A percentile compares a stretch with the other conserved stretches of the same genome.
Evolutionary conservation across 2,888 invertebrate species (phyloP).

Genomic region (Apodemia mormo): DNA sequence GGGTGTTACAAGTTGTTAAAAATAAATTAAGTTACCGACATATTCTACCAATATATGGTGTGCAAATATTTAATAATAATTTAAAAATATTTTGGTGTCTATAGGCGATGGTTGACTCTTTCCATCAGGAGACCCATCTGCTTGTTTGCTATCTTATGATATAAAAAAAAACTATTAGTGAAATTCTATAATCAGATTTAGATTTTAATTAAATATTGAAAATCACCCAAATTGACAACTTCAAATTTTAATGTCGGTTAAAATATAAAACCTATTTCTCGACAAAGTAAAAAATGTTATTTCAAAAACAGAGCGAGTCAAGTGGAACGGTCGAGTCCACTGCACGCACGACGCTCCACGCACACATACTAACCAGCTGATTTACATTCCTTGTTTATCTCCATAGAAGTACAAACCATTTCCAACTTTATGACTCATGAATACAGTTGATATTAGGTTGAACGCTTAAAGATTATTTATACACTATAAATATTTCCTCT

Average conservation of each 20-base stretch:
- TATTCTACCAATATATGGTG: too few species aligned
- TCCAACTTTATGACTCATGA: too few species aligned
- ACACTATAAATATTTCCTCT: not conserved
- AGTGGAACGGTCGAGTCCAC: constrained; percentile 47
- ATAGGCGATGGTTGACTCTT: too few species aligned
- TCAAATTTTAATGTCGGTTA: not conserved
- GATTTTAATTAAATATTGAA: too few species aligned
- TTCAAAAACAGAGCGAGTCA: constrained; percentile 51
- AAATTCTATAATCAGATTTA: too few species aligned
- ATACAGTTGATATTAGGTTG: not conserved
- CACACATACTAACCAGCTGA: constrained; percentile 46
- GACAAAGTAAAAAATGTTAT: constrained; percentile 36
- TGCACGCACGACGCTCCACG: constrained; percentile 44
- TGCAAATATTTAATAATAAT: too few species aligned
- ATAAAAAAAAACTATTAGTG: too few species aligned
- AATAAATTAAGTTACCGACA: too few species aligned
- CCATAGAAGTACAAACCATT: not conserved
- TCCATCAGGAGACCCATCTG: too few species aligned
- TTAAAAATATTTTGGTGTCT: too few species aligned
- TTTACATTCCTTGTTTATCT: constrained; percentile 44
- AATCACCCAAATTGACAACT: not conserved
- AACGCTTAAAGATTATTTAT: not conserved
- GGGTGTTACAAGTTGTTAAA: too few species aligned
- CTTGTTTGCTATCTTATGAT: too few species aligned
- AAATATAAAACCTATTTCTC: constrained; percentile 25